Conservation (phyloP, 2,888 invertebrate genomes). For the Hydriomena furcata region DNA sequence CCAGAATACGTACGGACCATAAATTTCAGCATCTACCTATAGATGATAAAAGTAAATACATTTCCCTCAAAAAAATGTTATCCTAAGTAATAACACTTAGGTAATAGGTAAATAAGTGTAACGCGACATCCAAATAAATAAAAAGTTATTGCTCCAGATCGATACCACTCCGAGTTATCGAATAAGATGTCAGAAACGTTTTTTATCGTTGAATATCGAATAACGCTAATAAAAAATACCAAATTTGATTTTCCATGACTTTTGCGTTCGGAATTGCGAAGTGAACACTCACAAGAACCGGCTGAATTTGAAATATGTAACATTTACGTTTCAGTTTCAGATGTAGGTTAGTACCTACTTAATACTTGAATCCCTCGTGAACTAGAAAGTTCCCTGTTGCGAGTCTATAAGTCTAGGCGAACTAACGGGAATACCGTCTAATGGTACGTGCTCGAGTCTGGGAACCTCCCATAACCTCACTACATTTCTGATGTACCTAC, state of each 20-base stretch:
- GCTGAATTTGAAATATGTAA: conserved; percentile 3
- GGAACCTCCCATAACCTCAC: too few relatives aligned
- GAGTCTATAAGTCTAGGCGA: too few relatives aligned
- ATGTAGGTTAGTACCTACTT: too few relatives aligned
- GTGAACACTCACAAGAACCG: conserved; percentile 14
- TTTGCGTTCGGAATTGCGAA: conserved; percentile 19
- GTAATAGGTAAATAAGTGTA: conserved; percentile 1
- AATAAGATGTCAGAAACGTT: conserved; percentile 13
- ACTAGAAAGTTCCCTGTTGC: too few relatives aligned
- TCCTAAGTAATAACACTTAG: neutral
- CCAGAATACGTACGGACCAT: too few relatives aligned
- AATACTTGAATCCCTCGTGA: too few relatives aligned
- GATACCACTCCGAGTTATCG: conserved; percentile 11
- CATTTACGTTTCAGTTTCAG: neutral
- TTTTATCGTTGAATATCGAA: conserved; percentile 26
- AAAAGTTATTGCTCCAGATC: conserved; percentile 9
- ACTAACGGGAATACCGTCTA: too few relatives aligned
- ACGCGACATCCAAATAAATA: conserved; percentile 9
- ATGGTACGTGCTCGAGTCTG: too few relatives aligned
- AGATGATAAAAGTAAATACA: too few relatives aligned
- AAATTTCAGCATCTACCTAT: too few relatives aligned
- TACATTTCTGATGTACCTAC: too few relatives aligned
- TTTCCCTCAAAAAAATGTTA: neutral
- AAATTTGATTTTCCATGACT: conserved; percentile 39
- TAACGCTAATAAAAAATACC: conserved; percentile 41